These are phyloP conservation scores for Pocillopora verrucosa DNA, from an alignment of 64 coral and sea anemone genomes.

Conservation along the genomic window DNA sequence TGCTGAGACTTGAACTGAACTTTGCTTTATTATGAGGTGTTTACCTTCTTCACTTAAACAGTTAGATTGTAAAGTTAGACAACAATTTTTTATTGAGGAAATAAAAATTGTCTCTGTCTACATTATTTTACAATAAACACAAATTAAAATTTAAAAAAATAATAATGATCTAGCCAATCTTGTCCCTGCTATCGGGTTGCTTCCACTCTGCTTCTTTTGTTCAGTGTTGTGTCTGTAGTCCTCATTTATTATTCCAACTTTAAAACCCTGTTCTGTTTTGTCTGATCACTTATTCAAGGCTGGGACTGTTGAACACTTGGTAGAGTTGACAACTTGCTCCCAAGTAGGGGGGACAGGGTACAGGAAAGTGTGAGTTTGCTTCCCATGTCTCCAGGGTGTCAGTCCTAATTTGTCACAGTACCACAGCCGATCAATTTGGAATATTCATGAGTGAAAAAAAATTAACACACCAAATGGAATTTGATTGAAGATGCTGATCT, in stretches of 20 bases:
- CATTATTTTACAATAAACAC: background rate
- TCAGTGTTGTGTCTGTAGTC: background rate
- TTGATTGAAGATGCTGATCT: background rate
- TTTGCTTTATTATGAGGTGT: background rate
- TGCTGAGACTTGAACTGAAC: background rate
- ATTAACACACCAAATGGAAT: background rate
- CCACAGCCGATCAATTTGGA: background rate
- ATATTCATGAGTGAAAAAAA: background rate
- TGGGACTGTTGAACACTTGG: background rate
- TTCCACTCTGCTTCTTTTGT: background rate
- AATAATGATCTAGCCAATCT: background rate
- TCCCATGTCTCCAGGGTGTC: background rate
- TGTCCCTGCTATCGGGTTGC: background rate
- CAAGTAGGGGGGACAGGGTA: background rate
- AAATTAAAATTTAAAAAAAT: background rate
- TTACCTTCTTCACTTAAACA: background rate
- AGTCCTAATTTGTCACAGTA: background rate
- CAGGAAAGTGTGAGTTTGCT: background rate
- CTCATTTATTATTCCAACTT: background rate
- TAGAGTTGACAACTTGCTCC: background rate
- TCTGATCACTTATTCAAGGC: background rate
- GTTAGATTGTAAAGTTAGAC: background rate
- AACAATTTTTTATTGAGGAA: background rate
- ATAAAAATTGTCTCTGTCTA: background rate
- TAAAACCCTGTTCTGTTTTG: background rate